Percentiles rank a stretch among this genome's conserved stretches.
Evolutionary conservation across 2,797 vertebrate genomes (phyloP).

Genomic region (Enteromius mattozi): DNA sequence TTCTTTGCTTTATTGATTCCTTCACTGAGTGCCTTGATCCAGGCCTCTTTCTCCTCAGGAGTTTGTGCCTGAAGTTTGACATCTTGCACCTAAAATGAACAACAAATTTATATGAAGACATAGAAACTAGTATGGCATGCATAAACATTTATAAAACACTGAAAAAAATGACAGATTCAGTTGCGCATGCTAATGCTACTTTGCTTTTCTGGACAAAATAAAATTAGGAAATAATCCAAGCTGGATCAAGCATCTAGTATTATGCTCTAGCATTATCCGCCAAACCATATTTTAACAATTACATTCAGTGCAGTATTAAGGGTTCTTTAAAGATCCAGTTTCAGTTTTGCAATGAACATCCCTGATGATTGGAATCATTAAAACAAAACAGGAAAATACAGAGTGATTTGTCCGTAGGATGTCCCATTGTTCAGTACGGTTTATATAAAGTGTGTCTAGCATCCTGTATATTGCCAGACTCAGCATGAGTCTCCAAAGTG

Average conservation of each 20-base stretch:
- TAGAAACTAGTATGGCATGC: background rate
- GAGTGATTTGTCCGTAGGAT: background rate
- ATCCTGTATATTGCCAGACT: slow-evolving; percentile 49
- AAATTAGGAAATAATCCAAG: background rate
- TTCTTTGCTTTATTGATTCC: slow-evolving; percentile 92
- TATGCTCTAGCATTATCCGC: background rate
- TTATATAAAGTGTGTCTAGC: slow-evolving; percentile 44
- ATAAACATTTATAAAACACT: background rate
- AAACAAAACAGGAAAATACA: background rate
- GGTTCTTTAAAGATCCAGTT: background rate
- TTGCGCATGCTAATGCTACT: background rate
- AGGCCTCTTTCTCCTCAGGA: slow-evolving; percentile 89
- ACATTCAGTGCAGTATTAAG: no score
- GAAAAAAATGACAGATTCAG: background rate
- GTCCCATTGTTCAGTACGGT: slow-evolving; percentile 47
- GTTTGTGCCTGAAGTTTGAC: slow-evolving; percentile 88
- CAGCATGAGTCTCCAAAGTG: slow-evolving; percentile 45
- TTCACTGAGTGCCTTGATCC: slow-evolving; percentile 92
- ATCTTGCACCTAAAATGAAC: slow-evolving; percentile 82
- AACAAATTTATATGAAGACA: background rate
- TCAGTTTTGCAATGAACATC: background rate
- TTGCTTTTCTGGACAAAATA: background rate
- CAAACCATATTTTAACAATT: slow-evolving; percentile 7
- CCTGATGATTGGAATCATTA: background rate
- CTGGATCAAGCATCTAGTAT: background rate